Evolutionary conservation across 2,797 vertebrate species (phyloP).

Genomic region (Phalanger gymnotis): DNA sequence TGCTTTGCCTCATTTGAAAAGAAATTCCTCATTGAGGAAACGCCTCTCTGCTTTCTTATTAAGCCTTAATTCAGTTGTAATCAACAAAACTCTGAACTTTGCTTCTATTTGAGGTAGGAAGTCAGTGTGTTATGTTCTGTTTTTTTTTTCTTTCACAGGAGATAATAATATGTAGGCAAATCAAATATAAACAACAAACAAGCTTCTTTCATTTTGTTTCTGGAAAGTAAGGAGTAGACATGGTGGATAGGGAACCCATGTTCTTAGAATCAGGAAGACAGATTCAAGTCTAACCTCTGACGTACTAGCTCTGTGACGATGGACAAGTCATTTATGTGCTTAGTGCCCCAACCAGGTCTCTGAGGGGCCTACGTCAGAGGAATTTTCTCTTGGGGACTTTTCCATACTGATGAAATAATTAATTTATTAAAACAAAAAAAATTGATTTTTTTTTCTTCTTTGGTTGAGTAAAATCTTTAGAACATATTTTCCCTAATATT

Average conservation of each 20-base stretch:
- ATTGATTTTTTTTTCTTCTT: neutral
- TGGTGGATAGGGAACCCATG: too few relatives aligned
- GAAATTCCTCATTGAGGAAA: conserved; percentile 28
- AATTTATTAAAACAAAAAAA: neutral
- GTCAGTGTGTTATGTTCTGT: neutral
- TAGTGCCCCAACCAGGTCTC: neutral
- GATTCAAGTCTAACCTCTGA: neutral
- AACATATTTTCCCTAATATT: neutral
- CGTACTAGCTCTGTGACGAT: neutral
- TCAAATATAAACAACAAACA: neutral
- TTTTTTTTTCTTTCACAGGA: neutral
- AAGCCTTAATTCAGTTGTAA: neutral
- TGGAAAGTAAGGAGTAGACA: neutral
- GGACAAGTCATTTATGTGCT: neutral
- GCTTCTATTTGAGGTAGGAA: conserved; percentile 4
- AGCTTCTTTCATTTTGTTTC: neutral
- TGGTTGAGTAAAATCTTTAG: neutral
- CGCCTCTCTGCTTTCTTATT: conserved; percentile 5
- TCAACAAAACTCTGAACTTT: conserved; percentile 31
- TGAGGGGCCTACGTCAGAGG: neutral
- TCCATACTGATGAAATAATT: neutral
- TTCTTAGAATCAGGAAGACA: neutral
- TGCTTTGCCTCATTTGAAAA: conserved; percentile 35
- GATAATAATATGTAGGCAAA: neutral
- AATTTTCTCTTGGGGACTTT: neutral